Conservation (phyloP, 2,797 vertebrate genomes). For the Peromyscus aztecus region DNA sequence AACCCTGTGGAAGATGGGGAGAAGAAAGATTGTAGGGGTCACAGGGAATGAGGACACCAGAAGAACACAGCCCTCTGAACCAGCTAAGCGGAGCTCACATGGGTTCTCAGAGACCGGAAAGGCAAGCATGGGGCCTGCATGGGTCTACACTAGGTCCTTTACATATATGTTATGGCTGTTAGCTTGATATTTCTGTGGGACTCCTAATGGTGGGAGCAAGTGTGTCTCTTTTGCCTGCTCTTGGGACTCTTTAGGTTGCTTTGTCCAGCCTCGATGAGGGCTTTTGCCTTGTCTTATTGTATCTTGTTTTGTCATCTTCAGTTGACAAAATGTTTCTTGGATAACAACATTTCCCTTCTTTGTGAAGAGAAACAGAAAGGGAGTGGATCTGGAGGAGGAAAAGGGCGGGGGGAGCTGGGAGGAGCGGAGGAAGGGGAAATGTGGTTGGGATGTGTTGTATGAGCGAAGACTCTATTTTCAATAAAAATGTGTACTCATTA, state of each 20-base stretch:
- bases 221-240: not conserved
- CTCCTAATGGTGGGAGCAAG: not conserved
- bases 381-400: not conserved
- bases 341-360: not conserved
- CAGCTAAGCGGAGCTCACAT: not conserved
- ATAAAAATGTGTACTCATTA: not conserved
- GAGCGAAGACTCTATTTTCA: not conserved
- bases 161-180: not conserved
- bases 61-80: not conserved
- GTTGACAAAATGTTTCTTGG: not conserved
- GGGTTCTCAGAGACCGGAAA: too few relatives aligned
- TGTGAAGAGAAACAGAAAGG: not conserved
- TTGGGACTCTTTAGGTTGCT: not conserved
- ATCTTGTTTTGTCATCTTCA: not conserved
- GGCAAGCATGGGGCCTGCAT: not conserved
- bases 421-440: not conserved
- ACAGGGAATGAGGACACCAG: not conserved
- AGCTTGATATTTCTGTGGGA: not conserved
- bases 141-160: not conserved
- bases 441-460: not conserved
- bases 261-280: not conserved
- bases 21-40: not conserved
- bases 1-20: not conserved
- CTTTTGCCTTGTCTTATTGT: not conserved
- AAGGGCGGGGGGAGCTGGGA: not conserved